Percentiles rank a stretch among this genome's conserved stretches.
Evolutionary conservation across 2,888 invertebrate genomes (phyloP).

Genomic region (Rhagonycha fulva): DNA sequence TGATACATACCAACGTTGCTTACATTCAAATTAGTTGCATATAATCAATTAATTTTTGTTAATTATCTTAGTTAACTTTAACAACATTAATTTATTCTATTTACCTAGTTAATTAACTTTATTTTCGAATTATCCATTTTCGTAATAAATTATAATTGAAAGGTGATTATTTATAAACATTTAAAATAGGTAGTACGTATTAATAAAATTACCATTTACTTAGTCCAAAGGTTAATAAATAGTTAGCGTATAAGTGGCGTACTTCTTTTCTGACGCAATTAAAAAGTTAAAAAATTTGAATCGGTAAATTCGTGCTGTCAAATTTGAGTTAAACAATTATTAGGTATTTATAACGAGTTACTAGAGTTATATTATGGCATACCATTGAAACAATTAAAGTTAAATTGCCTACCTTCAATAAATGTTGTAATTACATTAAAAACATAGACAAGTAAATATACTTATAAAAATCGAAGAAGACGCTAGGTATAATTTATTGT

Average conservation of each 20-base stretch:
- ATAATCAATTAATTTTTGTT: slow-evolving; percentile 1
- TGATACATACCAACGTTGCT: not conserved
- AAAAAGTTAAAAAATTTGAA: not conserved
- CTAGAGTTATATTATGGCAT: not conserved
- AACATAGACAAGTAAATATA: not conserved
- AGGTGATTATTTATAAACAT: not conserved
- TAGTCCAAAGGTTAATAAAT: not conserved
- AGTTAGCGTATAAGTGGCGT: not conserved
- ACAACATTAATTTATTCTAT: not conserved
- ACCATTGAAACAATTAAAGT: not conserved
- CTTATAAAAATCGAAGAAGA: not conserved
- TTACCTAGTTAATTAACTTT: not conserved
- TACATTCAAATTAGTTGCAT: slow-evolving; percentile 1
- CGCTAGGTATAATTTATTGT: not conserved
- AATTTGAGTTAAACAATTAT: not conserved
- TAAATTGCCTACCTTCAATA: not conserved
- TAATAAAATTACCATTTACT: not conserved
- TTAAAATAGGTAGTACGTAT: not conserved
- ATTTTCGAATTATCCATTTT: not conserved
- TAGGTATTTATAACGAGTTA: not conserved
- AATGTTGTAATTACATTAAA: not conserved
- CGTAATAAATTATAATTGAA: not conserved
- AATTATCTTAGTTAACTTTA: not conserved
- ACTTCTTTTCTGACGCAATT: too few species aligned
- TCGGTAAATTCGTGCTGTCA: not conserved